Percentiles rank a stretch among this genome's conserved stretches.
phyloP scores from a whole-genome alignment of 2,113 vertebrate species.

The Nymphicus hollandicus region DNA sequence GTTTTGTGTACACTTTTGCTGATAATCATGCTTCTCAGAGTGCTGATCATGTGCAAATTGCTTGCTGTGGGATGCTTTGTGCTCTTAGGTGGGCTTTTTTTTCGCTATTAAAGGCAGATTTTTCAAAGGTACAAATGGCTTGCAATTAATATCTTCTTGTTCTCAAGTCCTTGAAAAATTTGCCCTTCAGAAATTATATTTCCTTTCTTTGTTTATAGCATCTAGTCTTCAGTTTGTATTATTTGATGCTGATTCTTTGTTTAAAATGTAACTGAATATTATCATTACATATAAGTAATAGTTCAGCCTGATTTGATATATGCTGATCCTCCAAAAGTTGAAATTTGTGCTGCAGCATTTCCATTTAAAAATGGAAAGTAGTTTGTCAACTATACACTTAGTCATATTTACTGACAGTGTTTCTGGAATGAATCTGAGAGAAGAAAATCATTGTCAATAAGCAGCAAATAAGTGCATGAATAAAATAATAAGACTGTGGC shows the following conservation, averaged over 20 bases:
- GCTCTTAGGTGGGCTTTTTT: neutral
- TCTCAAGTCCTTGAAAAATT: neutral
- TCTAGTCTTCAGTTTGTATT: neutral
- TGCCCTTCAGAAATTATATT: neutral
- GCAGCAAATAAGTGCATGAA: neutral
- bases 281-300: rapidly evolving
- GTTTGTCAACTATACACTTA: neutral
- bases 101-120: neutral
- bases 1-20: neutral
- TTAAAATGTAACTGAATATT: neutral
- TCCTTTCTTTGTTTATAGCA: neutral
- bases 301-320: neutral
- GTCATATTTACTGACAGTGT: neutral
- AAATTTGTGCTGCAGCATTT: neutral
- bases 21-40: neutral
- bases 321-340: neutral
- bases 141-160: neutral
- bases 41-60: neutral
- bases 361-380: neutral
- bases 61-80: neutral
- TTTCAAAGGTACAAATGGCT: neutral
- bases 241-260: neutral
- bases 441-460: neutral
- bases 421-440: neutral
- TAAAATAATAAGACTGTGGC: neutral